Evolutionary conservation across 2,797 vertebrate genomes (phyloP), one percentile per base, ranked within the genome.

Genomic region (Mus spretus): DNA sequence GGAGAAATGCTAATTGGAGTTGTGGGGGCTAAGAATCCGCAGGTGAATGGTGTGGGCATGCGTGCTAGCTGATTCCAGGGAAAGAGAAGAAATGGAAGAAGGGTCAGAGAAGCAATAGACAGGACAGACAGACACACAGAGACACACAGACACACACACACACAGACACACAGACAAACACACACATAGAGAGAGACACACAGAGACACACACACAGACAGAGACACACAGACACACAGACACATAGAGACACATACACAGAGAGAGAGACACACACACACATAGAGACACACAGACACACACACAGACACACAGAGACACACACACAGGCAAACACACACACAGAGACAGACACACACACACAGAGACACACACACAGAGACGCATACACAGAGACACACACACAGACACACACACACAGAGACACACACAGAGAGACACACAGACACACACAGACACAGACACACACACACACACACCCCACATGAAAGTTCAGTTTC

Each of bases 221-320:
- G 8, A 31, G 44, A 79, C 15, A 31, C 17, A 79, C 15, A 31
- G 9, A n/a, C 15, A 34, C 78, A 31, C 77, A 40, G 1, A 31
- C 19, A 44, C 1, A 55, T 0, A 22, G 0, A n/a, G n/a, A 12
- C 17, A 31, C 50, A n/a, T 53, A 12, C 4, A 37, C 0, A 75
- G 40, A 44, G 40, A 44, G 3, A 44, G 3, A n/a, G n/a, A n/a
- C n/a, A 44, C 74, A 75, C 8, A 44, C 24, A 28, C 1, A 59
- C 44, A 44, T 0, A 55, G 0, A 22, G 0, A 12, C 17, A 44
- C 24, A 47, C 15, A 75, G 1, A 14, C 3, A 20, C 6, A 26
- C 1, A 59, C 63, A 44, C 1, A 55, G 0, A 22, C 0, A 12
- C 17, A 31, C 50, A n/a, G n/a, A n/a, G n/a, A n/a, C n/a, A n/a